phyloP scores from a whole-genome alignment of 2,113 vertebrate genomes.

The Plecotus auritus region DNA sequence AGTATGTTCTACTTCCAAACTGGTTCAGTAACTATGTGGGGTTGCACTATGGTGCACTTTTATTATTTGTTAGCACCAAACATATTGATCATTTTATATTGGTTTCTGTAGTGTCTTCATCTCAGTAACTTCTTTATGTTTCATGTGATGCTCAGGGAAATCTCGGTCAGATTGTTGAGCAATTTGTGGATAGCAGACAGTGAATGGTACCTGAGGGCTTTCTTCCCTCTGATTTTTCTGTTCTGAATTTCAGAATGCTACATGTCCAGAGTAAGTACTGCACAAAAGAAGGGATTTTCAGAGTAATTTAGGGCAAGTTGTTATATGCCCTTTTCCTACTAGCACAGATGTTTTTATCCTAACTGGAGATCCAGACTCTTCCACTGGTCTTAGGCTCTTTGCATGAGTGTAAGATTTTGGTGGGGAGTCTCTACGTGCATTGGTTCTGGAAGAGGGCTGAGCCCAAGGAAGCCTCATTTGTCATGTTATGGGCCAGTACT shows the following conservation, averaged over 20 bases:
- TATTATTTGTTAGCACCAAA: constrained; percentile 16
- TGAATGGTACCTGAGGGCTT: background rate
- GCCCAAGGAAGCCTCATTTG: background rate
- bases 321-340: background rate
- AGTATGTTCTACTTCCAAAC: background rate
- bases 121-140: constrained; percentile 34
- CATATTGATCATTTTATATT: background rate
- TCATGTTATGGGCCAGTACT: background rate
- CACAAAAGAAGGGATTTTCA: background rate
- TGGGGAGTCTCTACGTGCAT: background rate
- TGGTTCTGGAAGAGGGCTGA: background rate
- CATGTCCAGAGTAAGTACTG: background rate
- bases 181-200: background rate
- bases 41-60: background rate
- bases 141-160: background rate
- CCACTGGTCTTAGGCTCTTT: background rate
- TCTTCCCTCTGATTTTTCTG: background rate
- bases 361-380: background rate
- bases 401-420: background rate
- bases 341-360: background rate
- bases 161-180: background rate
- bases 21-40: background rate
- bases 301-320: background rate
- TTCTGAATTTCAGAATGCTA: constrained; percentile 35
- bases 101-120: background rate